These are phyloP conservation scores for Anhinga rufa DNA, from an alignment of 2,113 vertebrate genomes.

Conservation along the genomic window DNA sequence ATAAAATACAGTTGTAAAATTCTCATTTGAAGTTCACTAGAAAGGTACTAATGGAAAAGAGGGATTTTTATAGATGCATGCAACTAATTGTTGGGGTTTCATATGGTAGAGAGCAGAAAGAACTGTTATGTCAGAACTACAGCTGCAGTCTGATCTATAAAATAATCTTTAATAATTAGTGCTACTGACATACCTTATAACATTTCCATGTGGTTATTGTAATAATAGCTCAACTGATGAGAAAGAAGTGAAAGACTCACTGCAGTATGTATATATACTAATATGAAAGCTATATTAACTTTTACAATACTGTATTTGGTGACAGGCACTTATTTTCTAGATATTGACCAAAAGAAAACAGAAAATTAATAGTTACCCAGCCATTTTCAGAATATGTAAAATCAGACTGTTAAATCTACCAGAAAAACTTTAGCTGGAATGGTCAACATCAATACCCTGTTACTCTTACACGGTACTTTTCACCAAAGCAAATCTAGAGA, in stretches of 20 bases:
- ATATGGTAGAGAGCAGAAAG: not conserved
- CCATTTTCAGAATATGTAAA: not conserved
- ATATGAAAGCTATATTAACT: not conserved
- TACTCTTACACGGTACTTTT: not conserved
- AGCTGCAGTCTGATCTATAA: not conserved
- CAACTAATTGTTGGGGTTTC: not conserved
- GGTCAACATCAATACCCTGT: not conserved
- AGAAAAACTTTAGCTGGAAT: not conserved
- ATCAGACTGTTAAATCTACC: not conserved
- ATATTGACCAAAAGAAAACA: not conserved
- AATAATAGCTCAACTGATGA: not conserved
- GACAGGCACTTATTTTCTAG: not conserved
- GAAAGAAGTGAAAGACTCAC: not conserved
- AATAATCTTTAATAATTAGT: not conserved
- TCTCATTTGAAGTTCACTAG: not conserved
- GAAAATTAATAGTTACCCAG: not conserved
- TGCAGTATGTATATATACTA: not conserved
- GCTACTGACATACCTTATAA: not conserved
- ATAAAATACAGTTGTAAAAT: not conserved
- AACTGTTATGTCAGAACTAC: not conserved
- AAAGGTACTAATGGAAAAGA: not conserved
- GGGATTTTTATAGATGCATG: not conserved
- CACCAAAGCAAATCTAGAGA: not conserved
- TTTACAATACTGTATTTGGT: not conserved
- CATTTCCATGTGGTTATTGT: not conserved